These are phyloP conservation scores for Australoheros facetus DNA, from an alignment of 2,797 vertebrate species.

Conservation along the genomic window DNA sequence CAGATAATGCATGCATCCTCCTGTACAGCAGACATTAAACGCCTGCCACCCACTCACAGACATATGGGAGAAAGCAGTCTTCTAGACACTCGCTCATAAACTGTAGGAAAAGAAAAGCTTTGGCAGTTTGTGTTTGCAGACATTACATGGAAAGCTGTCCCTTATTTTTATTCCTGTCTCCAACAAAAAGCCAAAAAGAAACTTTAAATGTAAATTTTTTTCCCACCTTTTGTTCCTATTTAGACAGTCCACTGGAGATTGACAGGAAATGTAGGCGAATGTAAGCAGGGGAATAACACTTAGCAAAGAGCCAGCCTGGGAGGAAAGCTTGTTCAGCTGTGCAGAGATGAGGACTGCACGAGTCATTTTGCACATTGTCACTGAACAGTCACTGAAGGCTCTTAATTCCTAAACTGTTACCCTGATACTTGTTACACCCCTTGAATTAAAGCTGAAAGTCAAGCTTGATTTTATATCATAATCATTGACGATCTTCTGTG, in stretches of 20 bases:
- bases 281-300: not conserved
- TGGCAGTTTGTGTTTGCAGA: not conserved
- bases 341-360: not conserved
- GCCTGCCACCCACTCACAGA: slow-evolving; percentile 58
- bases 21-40: slow-evolving; percentile 15
- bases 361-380: too few relatives aligned
- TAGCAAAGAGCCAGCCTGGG: not conserved
- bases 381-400: not conserved
- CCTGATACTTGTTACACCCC: not conserved
- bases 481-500: not conserved
- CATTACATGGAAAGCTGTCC: not conserved
- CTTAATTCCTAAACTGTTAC: not conserved
- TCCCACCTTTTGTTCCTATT: not conserved
- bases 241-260: not conserved
- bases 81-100: not conserved
- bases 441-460: not conserved
- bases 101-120: not conserved
- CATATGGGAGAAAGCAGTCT: not conserved
- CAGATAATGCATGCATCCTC: not conserved
- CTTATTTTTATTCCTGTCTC: not conserved
- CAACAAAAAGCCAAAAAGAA: not conserved
- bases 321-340: not conserved
- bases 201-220: not conserved
- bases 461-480: not conserved
- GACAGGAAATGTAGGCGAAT: not conserved